Evolutionary conservation across 2,113 vertebrate genomes (phyloP).

Genomic region (Bolborhynchus lineola): DNA sequence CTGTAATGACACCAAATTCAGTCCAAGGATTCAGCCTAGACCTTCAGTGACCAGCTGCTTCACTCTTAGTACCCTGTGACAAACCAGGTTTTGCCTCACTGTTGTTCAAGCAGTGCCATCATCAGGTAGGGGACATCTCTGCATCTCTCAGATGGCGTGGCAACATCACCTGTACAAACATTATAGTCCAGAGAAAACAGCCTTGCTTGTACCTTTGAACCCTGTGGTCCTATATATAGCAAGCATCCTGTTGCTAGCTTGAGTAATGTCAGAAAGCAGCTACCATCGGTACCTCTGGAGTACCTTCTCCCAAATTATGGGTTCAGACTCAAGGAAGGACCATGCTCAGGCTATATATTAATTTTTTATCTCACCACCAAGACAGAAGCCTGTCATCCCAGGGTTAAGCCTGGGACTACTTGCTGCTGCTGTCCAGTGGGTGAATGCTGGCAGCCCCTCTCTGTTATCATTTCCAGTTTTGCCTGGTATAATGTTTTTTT

Average conservation of each 20-base stretch:
- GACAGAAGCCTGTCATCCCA: background rate
- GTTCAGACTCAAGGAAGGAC: background rate
- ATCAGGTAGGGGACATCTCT: background rate
- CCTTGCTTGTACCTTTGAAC: background rate
- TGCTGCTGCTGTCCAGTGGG: background rate
- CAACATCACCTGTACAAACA: background rate
- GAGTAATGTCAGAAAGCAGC: background rate
- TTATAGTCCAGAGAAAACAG: background rate
- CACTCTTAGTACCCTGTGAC: background rate
- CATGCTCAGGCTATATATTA: background rate
- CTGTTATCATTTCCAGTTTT: background rate
- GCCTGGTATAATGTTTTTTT: background rate
- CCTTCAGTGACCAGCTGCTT: background rate
- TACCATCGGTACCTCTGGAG: background rate
- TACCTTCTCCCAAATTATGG: background rate
- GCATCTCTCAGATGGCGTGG: background rate
- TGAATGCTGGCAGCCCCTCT: background rate
- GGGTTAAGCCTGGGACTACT: background rate
- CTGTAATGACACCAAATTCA: background rate
- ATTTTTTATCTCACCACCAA: background rate
- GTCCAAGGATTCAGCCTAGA: background rate
- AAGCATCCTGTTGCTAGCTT: background rate
- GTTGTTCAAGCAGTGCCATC: background rate
- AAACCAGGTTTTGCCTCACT: background rate
- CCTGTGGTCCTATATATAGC: background rate